Evolutionary conservation across 2,797 vertebrate genomes (phyloP).

Genomic region (Amniataba percoides): DNA sequence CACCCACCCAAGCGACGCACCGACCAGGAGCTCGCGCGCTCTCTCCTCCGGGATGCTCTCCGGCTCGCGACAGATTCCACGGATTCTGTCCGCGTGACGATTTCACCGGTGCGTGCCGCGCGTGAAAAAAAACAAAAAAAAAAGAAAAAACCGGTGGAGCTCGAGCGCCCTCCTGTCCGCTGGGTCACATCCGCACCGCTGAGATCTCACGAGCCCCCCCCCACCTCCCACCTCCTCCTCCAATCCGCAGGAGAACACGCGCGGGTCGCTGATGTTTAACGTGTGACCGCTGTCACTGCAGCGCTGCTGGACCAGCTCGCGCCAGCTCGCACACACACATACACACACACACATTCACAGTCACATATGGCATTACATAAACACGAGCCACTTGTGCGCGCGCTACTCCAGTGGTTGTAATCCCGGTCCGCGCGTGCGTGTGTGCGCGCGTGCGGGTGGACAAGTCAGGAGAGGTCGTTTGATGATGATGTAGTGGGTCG

Average conservation of each 20-base stretch:
- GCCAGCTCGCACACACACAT: conserved; percentile 33
- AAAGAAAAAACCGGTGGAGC: no score
- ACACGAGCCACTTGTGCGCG: conserved; percentile 52
- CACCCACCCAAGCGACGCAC: conserved; percentile 31
- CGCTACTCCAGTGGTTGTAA: conserved; percentile 66
- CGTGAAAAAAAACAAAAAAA: no score
- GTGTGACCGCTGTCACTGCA: conserved; percentile 63
- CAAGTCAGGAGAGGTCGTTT: conserved; percentile 59
- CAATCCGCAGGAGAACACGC: conserved; percentile 44
- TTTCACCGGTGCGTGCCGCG: conserved; percentile 68
- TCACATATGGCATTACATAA: conserved; percentile 71
- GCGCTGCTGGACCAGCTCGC: conserved; percentile 59
- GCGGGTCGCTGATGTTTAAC: conserved; percentile 53
- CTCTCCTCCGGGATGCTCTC: conserved; percentile 40
- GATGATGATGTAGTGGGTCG: conserved; percentile 25
- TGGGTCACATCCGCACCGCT: conserved; percentile 63
- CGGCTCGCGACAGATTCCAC: conserved; percentile 63
- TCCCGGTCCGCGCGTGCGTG: conserved; percentile 35
- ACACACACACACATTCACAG: background rate
- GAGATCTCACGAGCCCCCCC: conserved; percentile 57
- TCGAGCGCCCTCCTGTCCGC: conserved; percentile 67
- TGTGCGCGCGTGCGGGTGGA: conserved; percentile 33
- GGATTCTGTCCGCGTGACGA: conserved; percentile 69
- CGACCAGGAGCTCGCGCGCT: conserved; percentile 38
- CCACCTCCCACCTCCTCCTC: no score